Base-by-base conservation (phyloP, 2,888 invertebrate species). In the Hyppa rectilinea region DNA sequence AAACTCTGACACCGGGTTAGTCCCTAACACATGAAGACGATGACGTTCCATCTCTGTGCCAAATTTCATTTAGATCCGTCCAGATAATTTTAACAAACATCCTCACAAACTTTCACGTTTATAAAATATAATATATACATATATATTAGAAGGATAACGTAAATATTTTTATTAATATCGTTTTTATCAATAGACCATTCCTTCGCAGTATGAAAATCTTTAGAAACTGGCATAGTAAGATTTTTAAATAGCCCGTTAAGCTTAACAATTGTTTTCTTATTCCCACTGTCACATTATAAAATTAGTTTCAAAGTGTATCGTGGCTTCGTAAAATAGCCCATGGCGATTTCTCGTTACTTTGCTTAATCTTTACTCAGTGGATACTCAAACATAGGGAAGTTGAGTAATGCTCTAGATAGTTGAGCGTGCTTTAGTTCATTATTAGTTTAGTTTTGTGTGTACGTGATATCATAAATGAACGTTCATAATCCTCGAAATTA, bases 311-410 rank as follows among this genome's bases (percentile, higher is more conserved):
- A 50, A 68, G 64, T 64, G 26, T 68, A 79, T 67, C 56, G 50
- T 58, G 47, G 73, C 62, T 63, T 56, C 55, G 36, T 59, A 75
- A 73, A 73, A 66, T 72, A 82, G 85, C 83, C 82, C 53, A 38
- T 61, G 77, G 82, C 77, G 23, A 64, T 75, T 58, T 59, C 80
- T 82, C 73, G 63, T 80, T 82, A 69, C 68, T 75, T 58, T 59
- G 65, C 72, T 73, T 58, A 62, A 65, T 84, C 79, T 84, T 84
- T 77, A 67, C 84, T 82, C 62, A 69, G 71, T 34, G 53, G 45
- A 38, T 77, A 73, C 65, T 83, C 72, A 81, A 82, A 82, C 76
- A 83, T 83, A 56, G 69, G 69, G 74, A 81, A 71, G 84, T 78
- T 81, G 82, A 55, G 68, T 69, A 50, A 71, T 80, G 77, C 47